These are phyloP conservation scores for Diplodus sargus DNA, from an alignment of 2,797 vertebrate genomes.

Conservation along the genomic window DNA sequence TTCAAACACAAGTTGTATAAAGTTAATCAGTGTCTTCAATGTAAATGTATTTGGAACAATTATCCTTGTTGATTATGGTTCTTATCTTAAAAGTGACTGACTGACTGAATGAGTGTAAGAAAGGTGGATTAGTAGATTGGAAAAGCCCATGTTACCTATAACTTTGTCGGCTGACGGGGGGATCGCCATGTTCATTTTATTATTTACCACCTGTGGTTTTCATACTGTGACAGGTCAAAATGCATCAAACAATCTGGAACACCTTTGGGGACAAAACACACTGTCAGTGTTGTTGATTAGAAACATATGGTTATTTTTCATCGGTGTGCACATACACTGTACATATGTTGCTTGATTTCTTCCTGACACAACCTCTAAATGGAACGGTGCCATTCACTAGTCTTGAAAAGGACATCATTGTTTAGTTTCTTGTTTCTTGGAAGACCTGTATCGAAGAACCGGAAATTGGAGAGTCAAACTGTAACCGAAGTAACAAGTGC, in stretches of 20 bases:
- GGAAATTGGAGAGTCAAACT: conserved; percentile 35
- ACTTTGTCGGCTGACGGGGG: no score
- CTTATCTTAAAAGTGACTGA: background rate
- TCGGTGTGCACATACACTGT: background rate
- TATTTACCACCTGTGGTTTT: conserved; percentile 10
- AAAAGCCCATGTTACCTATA: background rate
- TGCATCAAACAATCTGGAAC: background rate
- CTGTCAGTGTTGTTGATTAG: background rate
- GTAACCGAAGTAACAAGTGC: conserved; percentile 47
- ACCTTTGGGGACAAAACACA: background rate
- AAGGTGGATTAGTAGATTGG: background rate
- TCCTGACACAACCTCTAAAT: background rate
- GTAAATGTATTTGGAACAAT: background rate
- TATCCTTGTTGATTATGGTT: background rate
- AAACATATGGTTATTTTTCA: background rate
- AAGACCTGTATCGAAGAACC: conserved; percentile 7
- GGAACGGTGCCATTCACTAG: conserved; percentile 44
- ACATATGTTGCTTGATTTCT: background rate
- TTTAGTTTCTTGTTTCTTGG: conserved; percentile 22
- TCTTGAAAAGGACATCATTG: conserved; percentile 10
- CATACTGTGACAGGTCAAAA: background rate
- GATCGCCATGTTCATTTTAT: background rate
- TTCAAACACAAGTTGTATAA: background rate
- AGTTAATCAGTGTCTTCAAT: background rate
- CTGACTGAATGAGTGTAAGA: background rate